Evolutionary conservation across 1,140 invertebrate genomes (phyloP).

Genomic region (Zaprionus ornatus): DNA sequence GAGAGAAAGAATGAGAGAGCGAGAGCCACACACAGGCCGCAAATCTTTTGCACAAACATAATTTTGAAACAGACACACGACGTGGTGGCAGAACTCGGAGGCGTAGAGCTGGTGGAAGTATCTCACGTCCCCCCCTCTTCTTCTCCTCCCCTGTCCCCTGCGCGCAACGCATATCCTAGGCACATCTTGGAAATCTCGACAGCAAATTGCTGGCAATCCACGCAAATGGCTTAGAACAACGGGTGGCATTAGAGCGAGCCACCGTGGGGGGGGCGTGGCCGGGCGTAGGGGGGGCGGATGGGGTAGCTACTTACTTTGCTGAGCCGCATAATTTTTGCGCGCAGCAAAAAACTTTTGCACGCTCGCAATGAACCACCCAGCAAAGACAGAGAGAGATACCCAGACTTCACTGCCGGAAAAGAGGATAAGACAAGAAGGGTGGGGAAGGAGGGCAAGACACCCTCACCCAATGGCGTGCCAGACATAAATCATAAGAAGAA

Average conservation of each 20-base stretch:
- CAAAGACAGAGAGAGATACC: not conserved
- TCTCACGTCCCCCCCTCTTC: not conserved
- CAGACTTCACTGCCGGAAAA: not conserved
- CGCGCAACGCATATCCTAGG: conserved; percentile 17
- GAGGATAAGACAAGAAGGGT: not conserved
- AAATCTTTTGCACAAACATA: conserved; percentile 83
- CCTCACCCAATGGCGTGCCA: conserved; percentile 71
- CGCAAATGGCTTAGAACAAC: conserved; percentile 82
- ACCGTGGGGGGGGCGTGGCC: not conserved
- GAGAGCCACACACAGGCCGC: conserved; percentile 21
- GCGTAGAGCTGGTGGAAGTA: conserved; percentile 10
- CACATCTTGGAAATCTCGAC: conserved; percentile 74
- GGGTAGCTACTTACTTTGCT: conserved; percentile 60
- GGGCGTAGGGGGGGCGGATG: not conserved
- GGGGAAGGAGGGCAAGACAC: conserved; percentile 18
- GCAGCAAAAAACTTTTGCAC: conserved; percentile 65
- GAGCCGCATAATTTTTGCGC: conserved; percentile 75
- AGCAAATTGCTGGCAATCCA: conserved; percentile 83
- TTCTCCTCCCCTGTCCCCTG: not conserved
- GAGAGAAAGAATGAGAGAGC: conserved; percentile 2
- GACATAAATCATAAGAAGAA: conserved; percentile 74
- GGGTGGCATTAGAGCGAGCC: conserved; percentile 66
- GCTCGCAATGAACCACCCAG: conserved; percentile 32
- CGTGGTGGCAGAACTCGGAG: conserved; percentile 8
- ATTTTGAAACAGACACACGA: conserved; percentile 81